Conservation (phyloP, 2,888 invertebrate genomes). For the Drosophila acutilabella region DNA sequence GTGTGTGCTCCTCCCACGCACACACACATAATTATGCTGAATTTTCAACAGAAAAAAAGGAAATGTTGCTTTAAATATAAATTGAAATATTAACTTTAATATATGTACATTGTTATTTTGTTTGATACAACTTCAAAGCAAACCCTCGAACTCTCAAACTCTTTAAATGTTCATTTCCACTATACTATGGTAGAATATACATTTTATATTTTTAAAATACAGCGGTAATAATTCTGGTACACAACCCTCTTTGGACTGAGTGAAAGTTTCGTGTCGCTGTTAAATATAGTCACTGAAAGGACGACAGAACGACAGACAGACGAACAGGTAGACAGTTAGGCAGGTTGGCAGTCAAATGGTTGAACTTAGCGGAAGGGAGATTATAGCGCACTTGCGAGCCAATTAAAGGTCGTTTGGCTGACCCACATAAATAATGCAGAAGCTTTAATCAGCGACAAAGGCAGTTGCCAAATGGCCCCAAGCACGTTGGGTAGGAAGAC, state of each 20-base stretch:
- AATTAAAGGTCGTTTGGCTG: conserved; percentile 74
- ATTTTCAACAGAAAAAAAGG: conserved; percentile 1
- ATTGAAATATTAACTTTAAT: conserved; percentile 2
- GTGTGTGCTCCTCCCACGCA: conserved; percentile 20
- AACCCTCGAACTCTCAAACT: background rate
- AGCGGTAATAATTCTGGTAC: conserved; percentile 20
- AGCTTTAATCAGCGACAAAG: conserved; percentile 73
- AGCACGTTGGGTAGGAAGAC: conserved; percentile 38
- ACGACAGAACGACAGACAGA: background rate
- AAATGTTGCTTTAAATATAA: background rate
- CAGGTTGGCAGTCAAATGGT: background rate
- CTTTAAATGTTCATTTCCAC: conserved; percentile 6
- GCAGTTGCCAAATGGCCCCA: conserved; percentile 66
- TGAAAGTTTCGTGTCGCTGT: conserved; percentile 39
- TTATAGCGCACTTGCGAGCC: conserved; percentile 62
- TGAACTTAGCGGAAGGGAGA: conserved; percentile 3
- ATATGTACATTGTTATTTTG: conserved; percentile 5
- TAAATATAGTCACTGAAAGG: conserved; percentile 44
- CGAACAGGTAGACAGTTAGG: background rate
- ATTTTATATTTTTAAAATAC: conserved; percentile 9
- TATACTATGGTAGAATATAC: conserved; percentile 3
- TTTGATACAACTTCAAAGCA: conserved; percentile 13
- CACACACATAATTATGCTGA: conserved; percentile 25
- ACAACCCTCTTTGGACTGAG: background rate
- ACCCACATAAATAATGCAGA: conserved; percentile 77